Evolutionary conservation across 2,113 vertebrate species (phyloP), one percentile per base, ranked within the genome.

Genomic region (Zapus hudsonius): DNA sequence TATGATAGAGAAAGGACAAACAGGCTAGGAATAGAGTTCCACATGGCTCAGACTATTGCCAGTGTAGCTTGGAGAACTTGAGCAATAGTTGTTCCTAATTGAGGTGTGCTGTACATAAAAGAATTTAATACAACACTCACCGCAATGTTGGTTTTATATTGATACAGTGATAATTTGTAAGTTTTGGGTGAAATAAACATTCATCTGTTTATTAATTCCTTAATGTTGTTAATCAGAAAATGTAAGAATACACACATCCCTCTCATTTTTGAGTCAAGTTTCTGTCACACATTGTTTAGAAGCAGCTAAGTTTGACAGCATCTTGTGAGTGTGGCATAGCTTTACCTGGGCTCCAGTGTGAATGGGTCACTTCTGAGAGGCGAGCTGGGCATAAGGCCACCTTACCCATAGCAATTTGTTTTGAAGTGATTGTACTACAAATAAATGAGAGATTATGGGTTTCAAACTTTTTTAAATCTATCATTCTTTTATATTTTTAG

Each of bases 161-260:
- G 8, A 59, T 55, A 36, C 16, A 33, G n/a, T 67, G 15, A 22
- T 74, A 20, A 76, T 82, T 90, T 74, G 22, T n/a, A 8, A 79
- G 42, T 63, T 92, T 90, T 87, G 31, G 84, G 27, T 63, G 40
- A 93, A 92, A 81, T 75, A 78, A 64, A 22, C 80, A 59, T 33
- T 44, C 89, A 38, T 36, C 36, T 83, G 19, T 69, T 87, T 36
- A 15, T 79, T 79, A 42, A 38, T 67, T 87, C 75, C 23, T 36
- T 11, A 69, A 6, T 66, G 66, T 82, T 70, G 31, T 13, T 76
- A 8, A 16, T 81, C 73, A 31, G 27, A 82, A 66, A 2, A 55
- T 64, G 11, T 55, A 55, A 66, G 12, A 1, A 12, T 78, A 25
- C 3, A 25, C 5, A 12, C 1, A 5, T 55, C 75, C 40, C 33